A percentile compares a stretch with the other conserved stretches of the same genome.
Conservation (phyloP, 2,888 invertebrate species). For the Dichetophora obliterata region DNA sequence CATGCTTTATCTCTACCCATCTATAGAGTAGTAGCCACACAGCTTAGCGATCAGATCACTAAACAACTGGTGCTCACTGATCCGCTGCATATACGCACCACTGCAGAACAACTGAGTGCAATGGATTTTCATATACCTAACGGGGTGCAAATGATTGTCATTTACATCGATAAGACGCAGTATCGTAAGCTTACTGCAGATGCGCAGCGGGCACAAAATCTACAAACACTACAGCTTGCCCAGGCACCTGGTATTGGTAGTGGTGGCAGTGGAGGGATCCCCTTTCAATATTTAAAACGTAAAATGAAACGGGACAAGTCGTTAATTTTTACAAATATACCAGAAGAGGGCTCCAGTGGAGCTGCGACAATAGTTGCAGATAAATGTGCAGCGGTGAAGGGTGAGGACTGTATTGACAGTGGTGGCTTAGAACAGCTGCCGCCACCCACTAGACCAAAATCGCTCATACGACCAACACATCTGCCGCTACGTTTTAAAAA, state of each 20-base stretch:
- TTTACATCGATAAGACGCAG: conserved; percentile 79
- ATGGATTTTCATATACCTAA: conserved; percentile 81
- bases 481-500: conserved; percentile 74
- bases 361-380: conserved; percentile 14
- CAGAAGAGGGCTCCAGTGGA: conserved; percentile 74
- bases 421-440: conserved; percentile 15
- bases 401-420: not conserved
- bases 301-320: conserved; percentile 84
- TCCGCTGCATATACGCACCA: conserved; percentile 85
- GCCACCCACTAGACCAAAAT: conserved; percentile 52
- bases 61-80: conserved; percentile 86
- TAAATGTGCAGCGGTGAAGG: not conserved
- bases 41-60: conserved; percentile 80
- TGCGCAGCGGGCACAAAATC: conserved; percentile 69
- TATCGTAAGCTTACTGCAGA: conserved; percentile 72
- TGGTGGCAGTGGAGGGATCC: conserved; percentile 49
- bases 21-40: conserved; percentile 84
- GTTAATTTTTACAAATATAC: conserved; percentile 84
- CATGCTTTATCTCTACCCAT: conserved; percentile 1
- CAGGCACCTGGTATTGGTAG: conserved; percentile 44
- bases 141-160: conserved; percentile 84
- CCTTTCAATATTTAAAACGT: conserved; percentile 66
- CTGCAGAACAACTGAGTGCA: conserved; percentile 76
- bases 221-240: conserved; percentile 63
- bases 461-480: conserved; percentile 72